Conservation (phyloP, 2,797 vertebrate genomes). For the Rhabdophis nuchalis region DNA sequence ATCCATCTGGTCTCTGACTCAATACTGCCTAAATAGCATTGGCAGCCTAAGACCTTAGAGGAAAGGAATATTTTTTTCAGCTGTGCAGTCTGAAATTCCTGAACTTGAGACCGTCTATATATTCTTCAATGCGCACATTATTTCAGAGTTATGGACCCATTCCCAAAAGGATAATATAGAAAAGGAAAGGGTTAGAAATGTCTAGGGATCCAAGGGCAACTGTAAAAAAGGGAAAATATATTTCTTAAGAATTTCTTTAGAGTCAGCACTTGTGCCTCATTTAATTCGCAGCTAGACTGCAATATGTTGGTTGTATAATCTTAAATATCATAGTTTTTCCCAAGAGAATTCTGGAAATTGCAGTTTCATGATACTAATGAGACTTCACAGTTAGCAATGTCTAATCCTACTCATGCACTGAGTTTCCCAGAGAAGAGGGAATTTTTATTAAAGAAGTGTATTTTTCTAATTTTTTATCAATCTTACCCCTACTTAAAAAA, state of each 20-base stretch:
- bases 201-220: not conserved
- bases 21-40: not conserved
- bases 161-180: not conserved
- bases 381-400: not conserved
- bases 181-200: not conserved
- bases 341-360: not conserved
- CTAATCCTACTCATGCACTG: not conserved
- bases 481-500: not conserved
- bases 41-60: not conserved
- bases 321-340: not conserved
- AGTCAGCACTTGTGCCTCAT: not conserved
- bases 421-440: not conserved
- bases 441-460: not conserved
- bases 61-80: not conserved
- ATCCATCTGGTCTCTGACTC: not conserved
- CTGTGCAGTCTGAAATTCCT: not conserved
- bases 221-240: not conserved
- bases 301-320: not conserved
- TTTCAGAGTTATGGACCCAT: not conserved
- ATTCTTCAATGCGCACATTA: not conserved
- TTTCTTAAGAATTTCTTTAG: not conserved
- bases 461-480: not conserved
- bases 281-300: not conserved
- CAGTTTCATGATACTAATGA: not conserved
- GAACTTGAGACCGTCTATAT: not conserved